Conservation (phyloP, 2,888 invertebrate genomes). For the Pedicia rivosa region DNA sequence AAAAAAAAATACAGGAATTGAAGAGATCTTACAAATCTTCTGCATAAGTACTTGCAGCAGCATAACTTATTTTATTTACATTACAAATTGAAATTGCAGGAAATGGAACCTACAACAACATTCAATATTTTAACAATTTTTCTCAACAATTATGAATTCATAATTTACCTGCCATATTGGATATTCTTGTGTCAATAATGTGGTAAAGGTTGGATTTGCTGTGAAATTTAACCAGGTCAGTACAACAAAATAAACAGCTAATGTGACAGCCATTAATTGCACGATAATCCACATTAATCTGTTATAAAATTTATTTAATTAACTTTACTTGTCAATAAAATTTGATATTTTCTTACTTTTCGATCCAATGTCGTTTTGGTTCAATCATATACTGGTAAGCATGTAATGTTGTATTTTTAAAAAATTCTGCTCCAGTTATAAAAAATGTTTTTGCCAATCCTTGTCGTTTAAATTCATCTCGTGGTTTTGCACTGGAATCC, state of each 20-base stretch:
- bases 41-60: constrained; percentile 24
- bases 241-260: constrained; percentile 16
- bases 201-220: constrained; percentile 30
- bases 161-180: constrained; percentile 33
- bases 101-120: constrained; percentile 38
- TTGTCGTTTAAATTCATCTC: too few relatives aligned
- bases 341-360: constrained; percentile 2
- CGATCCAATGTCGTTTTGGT: constrained; percentile 1
- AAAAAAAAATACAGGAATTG: too few relatives aligned
- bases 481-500: too few relatives aligned
- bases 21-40: constrained; percentile 26
- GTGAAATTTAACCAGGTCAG: constrained; percentile 17
- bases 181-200: constrained; percentile 32
- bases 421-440: constrained; percentile 9
- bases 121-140: too few relatives aligned
- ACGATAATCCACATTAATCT: constrained; percentile 21
- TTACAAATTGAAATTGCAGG: constrained; percentile 41
- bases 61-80: constrained; percentile 37
- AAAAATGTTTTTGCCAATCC: background rate
- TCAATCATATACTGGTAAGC: constrained; percentile 9
- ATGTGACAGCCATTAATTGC: constrained; percentile 14
- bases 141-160: too few relatives aligned
- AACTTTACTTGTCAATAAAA: background rate
- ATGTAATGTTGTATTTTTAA: constrained; percentile 8
- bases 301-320: constrained; percentile 7